Evolutionary conservation across 2,888 invertebrate genomes (phyloP), one percentile per base, ranked within the genome.

Genomic region (Pterobdella sp.): DNA sequence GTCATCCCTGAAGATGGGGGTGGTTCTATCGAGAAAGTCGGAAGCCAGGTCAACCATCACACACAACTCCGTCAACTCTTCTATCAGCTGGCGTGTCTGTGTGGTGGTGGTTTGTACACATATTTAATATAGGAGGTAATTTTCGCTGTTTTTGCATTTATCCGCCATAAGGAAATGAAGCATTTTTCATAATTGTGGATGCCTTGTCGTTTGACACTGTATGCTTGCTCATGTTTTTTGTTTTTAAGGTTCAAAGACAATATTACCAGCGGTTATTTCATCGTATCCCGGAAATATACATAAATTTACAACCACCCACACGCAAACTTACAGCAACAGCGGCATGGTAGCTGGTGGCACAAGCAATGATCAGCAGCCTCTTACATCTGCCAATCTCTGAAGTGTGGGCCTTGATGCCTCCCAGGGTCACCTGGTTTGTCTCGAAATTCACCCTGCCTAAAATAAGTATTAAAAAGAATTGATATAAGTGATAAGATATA

Each of bases 21-120:
- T 98, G 80, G 92, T 92, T 77, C 98, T 88, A 82, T 99, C 98
- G 71, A 98, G 87, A 84, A 99, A 99, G 84, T 99, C 98, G 68
- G 95, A 95, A 52, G 98, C 97, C 78, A 98, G 85, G 83, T 99
- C 98, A 29, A 99, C 93, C 92, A 97, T 97, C 0, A 99, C 98
- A 0, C 98, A 98, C 73, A 99, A 86, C 84, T 99, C 98, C 3
- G 98, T 97, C 65, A 98, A 86, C 84, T 99, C 98, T 84, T 99
- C 98, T 36, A 98, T 86, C 72, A 99, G 87, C 83, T 97, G 97
- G 14, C 87, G 80, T 18, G 86, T 87, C 86, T 86, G 78, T 42
- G 42, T 42, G 42, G 42, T 42, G 42, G 42, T 42, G 18, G 18
- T 18, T 18, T n/a, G n/a, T n/a, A n/a, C n/a, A n/a, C n/a, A n/a